A percentile compares a stretch with the other conserved stretches of the same genome.
Evolutionary conservation across 2,113 vertebrate species (phyloP).

Genomic region (Phylloscopus whistleri): DNA sequence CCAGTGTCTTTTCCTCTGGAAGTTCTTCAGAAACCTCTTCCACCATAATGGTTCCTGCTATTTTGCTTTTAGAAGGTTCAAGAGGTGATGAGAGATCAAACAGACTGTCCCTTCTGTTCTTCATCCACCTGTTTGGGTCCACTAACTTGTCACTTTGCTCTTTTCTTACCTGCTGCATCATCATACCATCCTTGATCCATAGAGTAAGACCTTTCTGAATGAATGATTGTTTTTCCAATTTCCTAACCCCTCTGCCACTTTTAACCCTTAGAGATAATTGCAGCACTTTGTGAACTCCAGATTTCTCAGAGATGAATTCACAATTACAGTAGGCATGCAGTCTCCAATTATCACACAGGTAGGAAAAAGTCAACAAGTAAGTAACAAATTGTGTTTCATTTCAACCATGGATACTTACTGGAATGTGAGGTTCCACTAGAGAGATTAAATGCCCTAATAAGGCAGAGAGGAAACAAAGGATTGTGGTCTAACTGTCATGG

Average conservation of each 20-base stretch:
- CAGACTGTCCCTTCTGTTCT: not conserved
- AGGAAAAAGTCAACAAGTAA: not conserved
- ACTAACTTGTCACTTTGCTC: not conserved
- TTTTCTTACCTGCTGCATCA: not conserved
- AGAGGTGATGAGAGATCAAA: not conserved
- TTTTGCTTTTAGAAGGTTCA: not conserved
- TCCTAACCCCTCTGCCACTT: not conserved
- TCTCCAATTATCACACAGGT: not conserved
- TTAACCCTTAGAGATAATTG: not conserved
- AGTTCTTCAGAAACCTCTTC: not conserved
- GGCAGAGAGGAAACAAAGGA: not conserved
- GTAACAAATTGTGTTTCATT: not conserved
- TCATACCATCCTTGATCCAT: not conserved
- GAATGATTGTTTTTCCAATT: not conserved
- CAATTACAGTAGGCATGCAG: not conserved
- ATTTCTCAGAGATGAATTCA: not conserved
- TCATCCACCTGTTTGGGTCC: not conserved
- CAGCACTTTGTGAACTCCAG: not conserved
- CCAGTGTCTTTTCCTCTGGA: not conserved
- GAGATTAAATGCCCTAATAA: not conserved
- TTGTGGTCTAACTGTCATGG: not conserved
- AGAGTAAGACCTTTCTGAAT: not conserved
- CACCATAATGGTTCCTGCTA: not conserved
- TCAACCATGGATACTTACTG: not conserved
- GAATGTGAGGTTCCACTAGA: not conserved